These are phyloP conservation scores for Archivesica marissinica DNA, from an alignment of 1,140 invertebrate genomes.

Conservation along the genomic window DNA sequence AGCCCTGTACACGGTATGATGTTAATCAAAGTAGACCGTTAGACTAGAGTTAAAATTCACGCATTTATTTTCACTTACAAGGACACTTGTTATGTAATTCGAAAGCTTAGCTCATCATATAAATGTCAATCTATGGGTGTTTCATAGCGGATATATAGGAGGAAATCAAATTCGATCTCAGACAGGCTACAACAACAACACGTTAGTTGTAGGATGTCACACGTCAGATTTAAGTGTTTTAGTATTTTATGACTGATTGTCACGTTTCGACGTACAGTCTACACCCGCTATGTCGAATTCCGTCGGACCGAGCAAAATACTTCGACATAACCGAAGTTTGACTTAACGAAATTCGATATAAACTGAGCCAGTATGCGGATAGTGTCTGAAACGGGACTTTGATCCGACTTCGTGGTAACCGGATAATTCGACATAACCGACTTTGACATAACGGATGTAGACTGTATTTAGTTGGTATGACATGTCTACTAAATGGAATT, in stretches of 20 bases:
- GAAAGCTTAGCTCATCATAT: not conserved
- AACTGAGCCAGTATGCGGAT: no score
- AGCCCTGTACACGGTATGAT: no score
- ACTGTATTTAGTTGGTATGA: not conserved
- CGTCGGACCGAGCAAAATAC: no score
- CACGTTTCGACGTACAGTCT: not conserved
- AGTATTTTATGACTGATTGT: constrained; percentile 33
- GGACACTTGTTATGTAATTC: not conserved
- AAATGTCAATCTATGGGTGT: constrained; percentile 2
- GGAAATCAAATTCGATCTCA: not conserved
- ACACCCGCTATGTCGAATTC: no score
- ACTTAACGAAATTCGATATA: no score
- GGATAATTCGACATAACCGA: no score
- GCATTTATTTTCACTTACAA: not conserved
- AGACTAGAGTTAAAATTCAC: no score
- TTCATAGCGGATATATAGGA: not conserved
- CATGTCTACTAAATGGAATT: constrained; percentile 6
- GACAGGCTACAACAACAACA: constrained; percentile 4
- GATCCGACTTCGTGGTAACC: no score
- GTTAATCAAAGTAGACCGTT: no score
- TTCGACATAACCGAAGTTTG: no score
- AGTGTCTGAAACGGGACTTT: no score
- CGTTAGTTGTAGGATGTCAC: not conserved
- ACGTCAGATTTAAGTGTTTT: constrained; percentile 7
- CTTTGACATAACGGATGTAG: no score